phyloP scores from a whole-genome alignment of 2,797 vertebrate species.

The Chromobotia macracanthus region DNA sequence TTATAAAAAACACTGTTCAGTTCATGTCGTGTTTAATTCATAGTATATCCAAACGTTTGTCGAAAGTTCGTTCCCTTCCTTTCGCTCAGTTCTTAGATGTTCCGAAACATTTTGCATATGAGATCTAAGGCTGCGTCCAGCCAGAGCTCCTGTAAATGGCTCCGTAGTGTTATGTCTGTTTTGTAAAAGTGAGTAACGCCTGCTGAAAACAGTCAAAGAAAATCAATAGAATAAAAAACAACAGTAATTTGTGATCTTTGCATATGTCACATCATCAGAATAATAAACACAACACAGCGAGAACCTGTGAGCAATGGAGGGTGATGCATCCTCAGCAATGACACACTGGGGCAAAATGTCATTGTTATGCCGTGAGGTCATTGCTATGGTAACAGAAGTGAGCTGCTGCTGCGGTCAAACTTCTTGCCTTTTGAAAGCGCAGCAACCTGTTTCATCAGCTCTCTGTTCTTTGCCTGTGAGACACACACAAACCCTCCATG shows the following conservation, averaged over 20 bases:
- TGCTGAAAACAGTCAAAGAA: constrained; percentile 20
- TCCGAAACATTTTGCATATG: constrained; percentile 49
- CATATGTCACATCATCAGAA: constrained; percentile 45
- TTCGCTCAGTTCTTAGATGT: background rate
- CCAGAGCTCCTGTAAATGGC: constrained; percentile 27
- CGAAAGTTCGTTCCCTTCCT: background rate
- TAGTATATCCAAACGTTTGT: constrained; percentile 18
- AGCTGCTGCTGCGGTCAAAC: constrained; percentile 93
- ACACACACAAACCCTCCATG: background rate
- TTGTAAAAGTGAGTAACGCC: constrained; percentile 33
- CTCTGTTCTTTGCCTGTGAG: constrained; percentile 92
- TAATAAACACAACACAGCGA: constrained; percentile 44
- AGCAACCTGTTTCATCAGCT: constrained; percentile 97
- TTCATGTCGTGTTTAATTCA: constrained; percentile 37
- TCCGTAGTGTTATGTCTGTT: constrained; percentile 30
- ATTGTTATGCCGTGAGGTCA: constrained; percentile 64
- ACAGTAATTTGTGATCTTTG: constrained; percentile 12
- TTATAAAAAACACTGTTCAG: constrained; percentile 45
- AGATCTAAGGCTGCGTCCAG: constrained; percentile 33
- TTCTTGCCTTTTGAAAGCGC: constrained; percentile 98
- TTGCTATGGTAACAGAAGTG: constrained; percentile 89
- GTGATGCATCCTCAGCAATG: too few species aligned
- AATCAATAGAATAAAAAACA: constrained; percentile 22
- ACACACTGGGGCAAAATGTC: constrained; percentile 44
- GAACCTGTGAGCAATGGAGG: constrained; percentile 25